A percentile compares a stretch with the other conserved stretches of the same genome.
Evolutionary conservation across 1,140 invertebrate species (phyloP).

Genomic region (Brachionus koreanus): DNA sequence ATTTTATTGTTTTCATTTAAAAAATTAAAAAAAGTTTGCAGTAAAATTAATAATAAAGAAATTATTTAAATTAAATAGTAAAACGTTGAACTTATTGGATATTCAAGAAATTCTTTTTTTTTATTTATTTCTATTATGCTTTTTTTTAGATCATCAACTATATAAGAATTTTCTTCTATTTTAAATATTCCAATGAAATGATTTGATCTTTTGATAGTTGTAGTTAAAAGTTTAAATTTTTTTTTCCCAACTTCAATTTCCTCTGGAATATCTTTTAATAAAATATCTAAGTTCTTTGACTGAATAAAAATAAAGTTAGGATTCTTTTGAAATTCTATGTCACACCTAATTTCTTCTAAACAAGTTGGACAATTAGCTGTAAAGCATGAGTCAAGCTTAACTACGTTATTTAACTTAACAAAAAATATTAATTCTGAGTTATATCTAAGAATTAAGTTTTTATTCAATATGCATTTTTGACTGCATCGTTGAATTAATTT

Average conservation of each 20-base stretch:
- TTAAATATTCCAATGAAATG: background rate
- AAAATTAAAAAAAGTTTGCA: no score
- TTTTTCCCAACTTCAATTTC: background rate
- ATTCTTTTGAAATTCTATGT: background rate
- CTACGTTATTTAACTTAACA: background rate
- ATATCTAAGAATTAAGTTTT: background rate
- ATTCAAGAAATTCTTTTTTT: background rate
- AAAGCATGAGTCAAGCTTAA: background rate
- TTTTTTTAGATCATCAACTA: background rate
- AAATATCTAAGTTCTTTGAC: background rate
- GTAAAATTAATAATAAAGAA: no score
- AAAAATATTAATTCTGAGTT: background rate
- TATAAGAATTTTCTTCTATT: background rate
- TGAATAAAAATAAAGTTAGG: background rate
- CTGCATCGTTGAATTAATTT: background rate
- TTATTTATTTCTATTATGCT: background rate
- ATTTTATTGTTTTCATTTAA: no score
- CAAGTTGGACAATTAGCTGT: background rate
- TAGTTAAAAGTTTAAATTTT: background rate
- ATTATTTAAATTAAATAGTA: background rate
- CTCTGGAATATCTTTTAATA: background rate
- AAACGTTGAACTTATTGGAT: background rate
- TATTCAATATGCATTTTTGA: background rate
- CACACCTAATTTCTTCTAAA: background rate
- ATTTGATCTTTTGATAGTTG: background rate